A percentile compares a stretch with the other conserved stretches of the same genome.
Evolutionary conservation across 2,113 vertebrate species (phyloP).

Genomic region (Apistogramma diplotaenia): DNA sequence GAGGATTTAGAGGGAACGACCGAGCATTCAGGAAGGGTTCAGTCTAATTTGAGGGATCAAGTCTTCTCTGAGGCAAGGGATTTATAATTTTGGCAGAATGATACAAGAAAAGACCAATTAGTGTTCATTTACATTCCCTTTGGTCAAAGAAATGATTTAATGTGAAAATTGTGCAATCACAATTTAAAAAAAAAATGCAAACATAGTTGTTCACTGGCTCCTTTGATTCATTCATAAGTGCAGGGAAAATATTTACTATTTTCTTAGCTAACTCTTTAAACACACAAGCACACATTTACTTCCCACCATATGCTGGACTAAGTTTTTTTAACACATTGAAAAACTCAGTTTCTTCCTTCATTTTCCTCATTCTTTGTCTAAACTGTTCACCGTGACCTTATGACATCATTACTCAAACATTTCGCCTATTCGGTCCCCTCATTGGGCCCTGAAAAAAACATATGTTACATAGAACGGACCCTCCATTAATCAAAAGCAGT

Average conservation of each 20-base stretch:
- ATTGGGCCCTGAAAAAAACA: slow-evolving; percentile 74
- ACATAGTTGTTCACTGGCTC: background rate
- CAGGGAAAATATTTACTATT: background rate
- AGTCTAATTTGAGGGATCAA: slow-evolving; percentile 31
- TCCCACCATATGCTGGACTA: slow-evolving; percentile 18
- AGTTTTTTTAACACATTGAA: slow-evolving; percentile 21
- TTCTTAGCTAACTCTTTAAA: background rate
- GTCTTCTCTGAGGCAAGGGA: slow-evolving; percentile 9
- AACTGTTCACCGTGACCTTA: slow-evolving; percentile 75
- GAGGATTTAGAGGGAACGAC: slow-evolving; percentile 27
- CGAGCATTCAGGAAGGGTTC: slow-evolving; percentile 8
- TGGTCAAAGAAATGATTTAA: background rate
- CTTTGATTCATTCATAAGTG: background rate
- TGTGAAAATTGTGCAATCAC: background rate
- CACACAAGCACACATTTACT: slow-evolving; percentile 43
- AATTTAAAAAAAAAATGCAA: background rate
- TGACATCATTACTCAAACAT: slow-evolving; percentile 77
- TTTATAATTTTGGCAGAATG: background rate
- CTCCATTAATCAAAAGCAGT: slow-evolving; percentile 85
- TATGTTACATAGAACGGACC: slow-evolving; percentile 75
- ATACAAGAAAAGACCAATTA: background rate
- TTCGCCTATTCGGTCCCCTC: slow-evolving; percentile 60
- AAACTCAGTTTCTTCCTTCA: slow-evolving; percentile 41
- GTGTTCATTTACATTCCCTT: background rate
- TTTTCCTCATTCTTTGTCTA: slow-evolving; percentile 60